A percentile compares a stretch with the other conserved stretches of the same genome.
Evolutionary conservation across 2,797 vertebrate species (phyloP).

Genomic region (Eulemur albifrons): DNA sequence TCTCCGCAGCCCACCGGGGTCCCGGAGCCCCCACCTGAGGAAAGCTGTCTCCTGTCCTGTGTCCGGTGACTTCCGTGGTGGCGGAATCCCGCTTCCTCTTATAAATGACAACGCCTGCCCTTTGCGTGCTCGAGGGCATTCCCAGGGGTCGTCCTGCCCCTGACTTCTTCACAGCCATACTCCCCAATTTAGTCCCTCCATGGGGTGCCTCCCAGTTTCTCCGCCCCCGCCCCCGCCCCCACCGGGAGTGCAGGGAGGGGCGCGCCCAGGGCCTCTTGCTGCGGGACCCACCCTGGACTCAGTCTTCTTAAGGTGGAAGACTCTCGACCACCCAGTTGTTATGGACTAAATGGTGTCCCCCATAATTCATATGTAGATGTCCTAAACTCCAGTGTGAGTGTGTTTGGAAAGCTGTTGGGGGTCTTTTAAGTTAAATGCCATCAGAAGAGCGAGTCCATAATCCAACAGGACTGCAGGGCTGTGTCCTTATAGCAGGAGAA

Average conservation of each 20-base stretch:
- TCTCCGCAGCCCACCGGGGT: too few relatives aligned
- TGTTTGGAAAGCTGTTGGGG: neutral
- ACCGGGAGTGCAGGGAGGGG: too few relatives aligned
- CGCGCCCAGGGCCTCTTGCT: neutral
- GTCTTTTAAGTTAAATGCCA: neutral
- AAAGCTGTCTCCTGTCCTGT: neutral
- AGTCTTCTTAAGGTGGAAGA: too few relatives aligned
- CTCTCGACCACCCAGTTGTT: neutral
- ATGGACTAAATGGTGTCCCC: neutral
- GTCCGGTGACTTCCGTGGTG: neutral
- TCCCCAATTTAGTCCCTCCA: neutral
- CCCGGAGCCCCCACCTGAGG: neutral
- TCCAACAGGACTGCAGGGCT: too few relatives aligned
- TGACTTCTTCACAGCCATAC: neutral
- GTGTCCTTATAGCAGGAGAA: neutral
- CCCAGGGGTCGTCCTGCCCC: fast-evolving
- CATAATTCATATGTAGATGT: fast-evolving
- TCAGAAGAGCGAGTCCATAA: neutral
- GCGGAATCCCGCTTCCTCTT: fast-evolving
- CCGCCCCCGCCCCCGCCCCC: neutral
- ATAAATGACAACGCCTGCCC: neutral
- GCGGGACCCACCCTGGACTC: too few relatives aligned
- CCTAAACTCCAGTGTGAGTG: fast-evolving
- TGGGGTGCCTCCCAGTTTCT: neutral
- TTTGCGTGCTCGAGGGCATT: too few relatives aligned